Evolutionary conservation across 2,113 vertebrate genomes (phyloP), one percentile per base, ranked within the genome.

Genomic region (Cynopterus brachyotis): DNA sequence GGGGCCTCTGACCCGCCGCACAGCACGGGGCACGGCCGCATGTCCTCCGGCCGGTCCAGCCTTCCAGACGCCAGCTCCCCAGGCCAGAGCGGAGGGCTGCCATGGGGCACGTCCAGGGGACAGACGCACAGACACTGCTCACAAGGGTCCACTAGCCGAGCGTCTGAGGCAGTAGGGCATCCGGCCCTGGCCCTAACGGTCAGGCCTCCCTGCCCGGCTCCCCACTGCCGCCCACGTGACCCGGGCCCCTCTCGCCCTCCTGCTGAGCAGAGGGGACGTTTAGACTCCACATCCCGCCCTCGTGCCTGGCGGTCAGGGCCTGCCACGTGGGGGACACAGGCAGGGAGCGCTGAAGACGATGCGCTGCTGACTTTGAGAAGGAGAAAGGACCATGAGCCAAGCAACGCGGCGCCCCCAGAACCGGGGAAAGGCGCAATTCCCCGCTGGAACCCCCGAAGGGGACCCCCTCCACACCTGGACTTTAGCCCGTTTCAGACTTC

Each of bases 301-400:
- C 40, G 13, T 12, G 24, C 16, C 6, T 16, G 19, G 16, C 9
- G 0, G 64, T 15, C 5, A 10, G 30, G 40, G 7, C 40, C 79
- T 17, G 42, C 55, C 42, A 4, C 5, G 30, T 3, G 9, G 37
- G 9, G 0, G 26, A 12, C 4, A 55, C 45, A 3, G 9, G 4
- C 0, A 6, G 8, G n/a, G 0, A 0, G 64, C 2, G 3, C 0
- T 3, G 50, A 45, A 85, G 90, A 7, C 6, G 35, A 10, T 0
- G 4, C 0, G 0, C 13, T 2, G 20, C 55, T 13, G 37, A 26
- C 66, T n/a, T 9, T 40, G 76, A 22, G 13, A 59, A 8, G 55
- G 70, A 62, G 42, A 4, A 1, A 3, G 17, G n/a, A 19, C 55
- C 5, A 0, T 1, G 15, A 30, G 47, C 57, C 69, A 53, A 32